Conservation (phyloP, 2,113 vertebrate genomes). For the Mustela lutreola region DNA sequence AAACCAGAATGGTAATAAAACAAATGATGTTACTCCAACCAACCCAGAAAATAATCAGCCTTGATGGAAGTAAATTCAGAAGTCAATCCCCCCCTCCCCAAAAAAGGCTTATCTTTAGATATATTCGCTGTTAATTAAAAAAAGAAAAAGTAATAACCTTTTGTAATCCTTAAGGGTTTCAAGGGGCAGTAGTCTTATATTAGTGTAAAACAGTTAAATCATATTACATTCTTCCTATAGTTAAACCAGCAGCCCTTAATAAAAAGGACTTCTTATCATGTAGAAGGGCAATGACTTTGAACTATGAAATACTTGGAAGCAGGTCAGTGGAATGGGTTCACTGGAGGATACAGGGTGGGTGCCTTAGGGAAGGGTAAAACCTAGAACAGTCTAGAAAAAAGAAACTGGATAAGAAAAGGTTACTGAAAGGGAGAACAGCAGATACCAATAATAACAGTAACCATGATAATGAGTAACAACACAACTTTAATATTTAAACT, state of each 20-base stretch:
- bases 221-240: not conserved
- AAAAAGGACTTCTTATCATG: not conserved
- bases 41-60: not conserved
- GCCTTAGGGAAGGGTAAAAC: not conserved
- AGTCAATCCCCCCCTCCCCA: not conserved
- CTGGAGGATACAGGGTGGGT: not conserved
- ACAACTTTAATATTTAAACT: not conserved
- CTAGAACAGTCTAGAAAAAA: not conserved
- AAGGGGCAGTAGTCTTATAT: not conserved
- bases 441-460: not conserved
- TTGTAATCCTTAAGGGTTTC: not conserved
- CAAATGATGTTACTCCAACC: not conserved
- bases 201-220: not conserved
- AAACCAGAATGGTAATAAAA: not conserved
- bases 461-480: not conserved
- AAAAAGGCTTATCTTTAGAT: not conserved
- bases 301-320: not conserved
- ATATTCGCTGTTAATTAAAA: not conserved
- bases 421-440: not conserved
- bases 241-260: not conserved
- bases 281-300: not conserved
- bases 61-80: not conserved
- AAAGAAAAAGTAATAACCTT: not conserved
- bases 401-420: not conserved
- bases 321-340: not conserved